These are phyloP conservation scores for Dione juno DNA, from an alignment of 2,888 invertebrate genomes.

Conservation along the genomic window DNA sequence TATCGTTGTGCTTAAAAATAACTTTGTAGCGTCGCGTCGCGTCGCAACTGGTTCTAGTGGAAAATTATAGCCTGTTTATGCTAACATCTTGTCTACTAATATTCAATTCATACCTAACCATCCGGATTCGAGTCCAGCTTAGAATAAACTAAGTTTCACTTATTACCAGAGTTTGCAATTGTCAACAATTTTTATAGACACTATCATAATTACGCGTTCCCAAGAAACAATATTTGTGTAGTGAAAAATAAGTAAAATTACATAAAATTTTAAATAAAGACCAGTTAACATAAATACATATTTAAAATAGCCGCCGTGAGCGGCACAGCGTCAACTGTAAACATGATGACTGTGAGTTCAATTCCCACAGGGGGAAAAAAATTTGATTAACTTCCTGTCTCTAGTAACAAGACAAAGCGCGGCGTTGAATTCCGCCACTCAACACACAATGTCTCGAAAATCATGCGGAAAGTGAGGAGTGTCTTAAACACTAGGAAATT, in stretches of 20 bases:
- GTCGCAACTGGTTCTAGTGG: conserved; percentile 6
- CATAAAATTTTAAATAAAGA: not conserved
- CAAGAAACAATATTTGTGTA: not conserved
- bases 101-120: conserved; percentile 3
- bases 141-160: not conserved
- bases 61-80: conserved; percentile 15
- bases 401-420: too few relatives aligned
- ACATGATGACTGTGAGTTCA: too few relatives aligned
- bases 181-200: not conserved
- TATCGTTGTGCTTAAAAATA: conserved; percentile 10
- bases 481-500: too few relatives aligned
- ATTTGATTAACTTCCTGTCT: too few relatives aligned
- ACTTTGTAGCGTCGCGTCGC: conserved; percentile 1
- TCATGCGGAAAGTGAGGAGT: too few relatives aligned
- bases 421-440: too few relatives aligned
- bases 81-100: conserved; percentile 14
- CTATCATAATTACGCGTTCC: not conserved
- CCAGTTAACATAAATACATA: not conserved
- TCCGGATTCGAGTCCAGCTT: not conserved
- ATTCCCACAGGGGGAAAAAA: too few relatives aligned
- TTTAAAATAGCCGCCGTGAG: too few relatives aligned
- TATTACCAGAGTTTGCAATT: not conserved
- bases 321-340: too few relatives aligned
- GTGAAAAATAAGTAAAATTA: not conserved
- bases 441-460: too few relatives aligned